Evolutionary conservation across 2,113 vertebrate genomes (phyloP).

Genomic region (Podocnemis expansa): DNA sequence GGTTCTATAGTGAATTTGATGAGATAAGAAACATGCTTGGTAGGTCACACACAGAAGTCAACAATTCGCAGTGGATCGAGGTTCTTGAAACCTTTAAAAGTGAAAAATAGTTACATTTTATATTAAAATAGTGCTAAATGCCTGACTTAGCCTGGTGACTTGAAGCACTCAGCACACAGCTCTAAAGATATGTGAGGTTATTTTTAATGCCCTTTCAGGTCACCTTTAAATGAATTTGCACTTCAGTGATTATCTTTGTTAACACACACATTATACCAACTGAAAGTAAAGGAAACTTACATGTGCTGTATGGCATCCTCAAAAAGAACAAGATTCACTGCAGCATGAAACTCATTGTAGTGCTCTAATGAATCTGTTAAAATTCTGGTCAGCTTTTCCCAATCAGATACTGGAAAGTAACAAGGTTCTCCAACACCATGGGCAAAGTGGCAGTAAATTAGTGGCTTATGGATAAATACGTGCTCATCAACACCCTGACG

Average conservation of each 20-base stretch:
- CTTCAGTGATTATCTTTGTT: slow-evolving; percentile 28
- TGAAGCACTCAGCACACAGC: not conserved
- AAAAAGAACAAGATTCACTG: slow-evolving; percentile 80
- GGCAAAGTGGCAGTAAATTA: slow-evolving; percentile 92
- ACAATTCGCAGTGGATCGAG: not conserved
- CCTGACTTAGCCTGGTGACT: not conserved
- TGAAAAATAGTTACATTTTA: slow-evolving; percentile 3
- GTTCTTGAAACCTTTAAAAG: not conserved
- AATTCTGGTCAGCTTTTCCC: slow-evolving; percentile 90
- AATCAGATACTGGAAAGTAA: slow-evolving; percentile 86
- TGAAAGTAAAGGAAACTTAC: slow-evolving; percentile 51
- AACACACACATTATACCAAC: not conserved
- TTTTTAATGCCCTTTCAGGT: slow-evolving; percentile 25
- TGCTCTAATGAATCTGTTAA: slow-evolving; percentile 85
- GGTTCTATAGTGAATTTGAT: not conserved
- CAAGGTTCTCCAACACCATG: slow-evolving; percentile 84
- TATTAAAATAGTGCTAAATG: slow-evolving; percentile 13
- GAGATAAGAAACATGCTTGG: not conserved
- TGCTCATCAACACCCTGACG: slow-evolving; percentile 87
- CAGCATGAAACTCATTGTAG: slow-evolving; percentile 81
- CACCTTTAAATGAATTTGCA: slow-evolving; percentile 31
- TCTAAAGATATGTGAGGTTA: slow-evolving; percentile 2
- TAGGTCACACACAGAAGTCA: not conserved
- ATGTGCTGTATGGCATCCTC: slow-evolving; percentile 78
- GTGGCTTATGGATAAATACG: slow-evolving; percentile 89